phyloP scores from a whole-genome alignment of 2,797 vertebrate species.

The Xiphorhynchus erythropygius region DNA sequence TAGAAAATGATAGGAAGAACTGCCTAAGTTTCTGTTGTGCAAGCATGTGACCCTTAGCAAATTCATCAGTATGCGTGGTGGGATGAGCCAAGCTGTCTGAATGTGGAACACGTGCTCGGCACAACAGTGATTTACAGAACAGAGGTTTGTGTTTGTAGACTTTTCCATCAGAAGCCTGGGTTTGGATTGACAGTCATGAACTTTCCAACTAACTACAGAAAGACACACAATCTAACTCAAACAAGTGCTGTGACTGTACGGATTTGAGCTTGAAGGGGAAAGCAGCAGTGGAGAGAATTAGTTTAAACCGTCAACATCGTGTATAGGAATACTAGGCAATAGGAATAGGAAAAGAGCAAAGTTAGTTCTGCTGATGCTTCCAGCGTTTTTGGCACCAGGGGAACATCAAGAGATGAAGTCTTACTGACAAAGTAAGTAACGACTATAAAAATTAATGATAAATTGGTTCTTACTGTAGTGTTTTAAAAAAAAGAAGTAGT shows the following conservation, averaged over 20 bases:
- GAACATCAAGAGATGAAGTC: not conserved
- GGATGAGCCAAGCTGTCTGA: not conserved
- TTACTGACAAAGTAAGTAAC: not conserved
- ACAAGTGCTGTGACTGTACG: not conserved
- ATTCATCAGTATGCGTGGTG: not conserved
- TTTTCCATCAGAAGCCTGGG: not conserved
- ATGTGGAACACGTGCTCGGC: not conserved
- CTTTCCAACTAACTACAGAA: not conserved
- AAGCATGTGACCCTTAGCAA: not conserved
- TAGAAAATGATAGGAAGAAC: conserved; percentile 7
- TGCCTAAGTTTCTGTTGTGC: not conserved
- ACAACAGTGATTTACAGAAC: fast-evolving
- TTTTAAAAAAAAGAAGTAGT: not conserved
- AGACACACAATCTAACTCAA: not conserved
- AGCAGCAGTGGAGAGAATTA: not conserved
- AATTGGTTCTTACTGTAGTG: not conserved
- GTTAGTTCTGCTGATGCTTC: not conserved
- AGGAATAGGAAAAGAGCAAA: not conserved
- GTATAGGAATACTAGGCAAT: not conserved
- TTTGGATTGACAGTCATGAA: not conserved
- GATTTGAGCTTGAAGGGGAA: not conserved
- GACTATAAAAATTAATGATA: not conserved
- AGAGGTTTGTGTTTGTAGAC: fast-evolving
- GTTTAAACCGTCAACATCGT: not conserved
- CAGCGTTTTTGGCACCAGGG: not conserved